Percentiles rank a stretch among this genome's conserved stretches.
Evolutionary conservation across 2,888 invertebrate genomes (phyloP).

Genomic region (Lottia scabra): DNA sequence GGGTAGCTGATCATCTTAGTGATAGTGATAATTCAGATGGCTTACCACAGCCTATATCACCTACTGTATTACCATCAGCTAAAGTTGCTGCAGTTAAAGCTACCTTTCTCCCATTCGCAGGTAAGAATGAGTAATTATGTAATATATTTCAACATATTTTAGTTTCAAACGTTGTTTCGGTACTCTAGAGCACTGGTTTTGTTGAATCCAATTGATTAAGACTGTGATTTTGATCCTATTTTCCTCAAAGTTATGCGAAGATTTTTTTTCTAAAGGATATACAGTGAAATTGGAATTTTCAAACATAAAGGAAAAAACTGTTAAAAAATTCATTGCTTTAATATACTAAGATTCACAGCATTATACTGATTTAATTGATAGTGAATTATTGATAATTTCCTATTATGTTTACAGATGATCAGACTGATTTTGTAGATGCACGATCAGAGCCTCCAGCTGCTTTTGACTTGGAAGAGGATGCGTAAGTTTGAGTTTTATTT

Average conservation of each 20-base stretch:
- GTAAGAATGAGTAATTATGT: neutral
- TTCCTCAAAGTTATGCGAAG: too few relatives aligned
- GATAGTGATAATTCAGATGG: constrained; percentile 30
- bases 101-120: neutral
- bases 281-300: too few relatives aligned
- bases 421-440: constrained; percentile 1
- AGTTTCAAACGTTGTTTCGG: too few relatives aligned
- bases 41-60: constrained; percentile 50
- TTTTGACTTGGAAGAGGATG: constrained; percentile 2
- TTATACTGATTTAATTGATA: too few relatives aligned
- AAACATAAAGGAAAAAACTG: too few relatives aligned
- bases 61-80: constrained; percentile 46
- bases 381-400: neutral
- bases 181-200: too few relatives aligned
- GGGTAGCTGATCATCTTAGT: neutral
- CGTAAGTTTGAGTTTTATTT: neutral
- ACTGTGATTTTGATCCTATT: too few relatives aligned
- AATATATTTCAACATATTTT: neutral
- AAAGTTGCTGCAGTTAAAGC: constrained; percentile 47
- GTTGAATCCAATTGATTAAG: too few relatives aligned
- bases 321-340: too few relatives aligned
- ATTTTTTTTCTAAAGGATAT: too few relatives aligned
- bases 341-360: too few relatives aligned
- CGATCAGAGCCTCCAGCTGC: neutral
- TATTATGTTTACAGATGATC: neutral